Evolutionary conservation across 1,140 invertebrate genomes (phyloP).

Genomic region (Zaprionus africanus): DNA sequence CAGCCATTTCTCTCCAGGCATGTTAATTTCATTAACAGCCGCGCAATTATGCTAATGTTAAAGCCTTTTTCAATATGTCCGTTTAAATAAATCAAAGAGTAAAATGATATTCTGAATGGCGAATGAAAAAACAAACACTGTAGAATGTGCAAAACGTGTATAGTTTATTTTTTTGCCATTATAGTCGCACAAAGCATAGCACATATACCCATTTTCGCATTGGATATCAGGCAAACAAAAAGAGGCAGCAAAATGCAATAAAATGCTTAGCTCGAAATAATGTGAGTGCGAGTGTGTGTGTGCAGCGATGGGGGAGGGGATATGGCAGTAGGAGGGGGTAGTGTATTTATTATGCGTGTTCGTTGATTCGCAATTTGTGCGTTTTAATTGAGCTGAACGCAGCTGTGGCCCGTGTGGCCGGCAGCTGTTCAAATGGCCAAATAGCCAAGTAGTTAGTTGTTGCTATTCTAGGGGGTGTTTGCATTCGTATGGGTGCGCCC

Average conservation of each 20-base stretch:
- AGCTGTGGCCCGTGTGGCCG: constrained; percentile 53
- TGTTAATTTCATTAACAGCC: constrained; percentile 4
- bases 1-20: constrained; percentile 9
- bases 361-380: constrained; percentile 65
- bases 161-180: neutral
- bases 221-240: constrained; percentile 20
- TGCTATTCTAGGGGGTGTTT: constrained; percentile 10
- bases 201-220: neutral
- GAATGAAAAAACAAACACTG: neutral
- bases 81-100: neutral
- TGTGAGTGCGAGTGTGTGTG: constrained; percentile 3
- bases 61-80: neutral
- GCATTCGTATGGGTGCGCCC: constrained; percentile 39
- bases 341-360: constrained; percentile 35
- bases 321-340: neutral
- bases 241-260: constrained; percentile 48
- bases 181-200: neutral
- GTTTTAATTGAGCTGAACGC: constrained; percentile 67
- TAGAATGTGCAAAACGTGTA: neutral
- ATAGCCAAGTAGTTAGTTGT: constrained; percentile 1
- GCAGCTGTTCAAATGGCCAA: constrained; percentile 59
- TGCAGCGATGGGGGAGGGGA: neutral
- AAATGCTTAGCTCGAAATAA: constrained; percentile 46
- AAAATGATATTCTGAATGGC: neutral
- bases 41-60: constrained; percentile 5